Conservation (phyloP, 2,888 invertebrate genomes). For the Parochlus steinenii region DNA sequence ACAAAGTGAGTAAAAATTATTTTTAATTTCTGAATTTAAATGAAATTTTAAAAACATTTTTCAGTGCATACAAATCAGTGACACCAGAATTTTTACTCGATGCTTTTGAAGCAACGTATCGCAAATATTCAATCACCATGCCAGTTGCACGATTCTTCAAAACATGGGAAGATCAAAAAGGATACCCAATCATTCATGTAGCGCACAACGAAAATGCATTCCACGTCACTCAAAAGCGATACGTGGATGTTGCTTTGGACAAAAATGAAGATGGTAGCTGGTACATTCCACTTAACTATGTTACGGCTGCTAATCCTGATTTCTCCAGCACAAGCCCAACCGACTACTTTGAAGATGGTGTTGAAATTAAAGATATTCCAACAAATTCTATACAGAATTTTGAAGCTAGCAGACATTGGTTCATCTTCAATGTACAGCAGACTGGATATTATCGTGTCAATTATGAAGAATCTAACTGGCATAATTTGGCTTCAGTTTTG, state of each 20-base stretch:
- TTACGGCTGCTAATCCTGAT: neutral
- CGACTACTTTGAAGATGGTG: neutral
- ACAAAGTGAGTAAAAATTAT: constrained; percentile 6
- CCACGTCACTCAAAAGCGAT: constrained; percentile 2
- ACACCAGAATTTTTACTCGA: constrained; percentile 1
- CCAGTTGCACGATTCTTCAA: neutral
- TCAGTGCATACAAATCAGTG: constrained; percentile 6
- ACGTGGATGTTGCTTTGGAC: neutral
- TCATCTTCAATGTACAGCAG: constrained; percentile 12
- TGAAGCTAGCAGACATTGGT: constrained; percentile 7
- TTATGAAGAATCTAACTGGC: constrained; percentile 10
- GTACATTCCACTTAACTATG: constrained; percentile 9
- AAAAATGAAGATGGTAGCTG: neutral
- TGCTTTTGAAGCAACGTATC: constrained; percentile 4
- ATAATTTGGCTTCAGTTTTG: neutral
- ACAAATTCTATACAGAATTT: neutral
- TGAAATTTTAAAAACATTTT: neutral
- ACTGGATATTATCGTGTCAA: constrained; percentile 11
- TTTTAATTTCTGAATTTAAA: neutral
- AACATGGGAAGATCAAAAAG: constrained; percentile 52
- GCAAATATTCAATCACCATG: no score
- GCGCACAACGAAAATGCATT: constrained; percentile 28
- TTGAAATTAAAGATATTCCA: neutral
- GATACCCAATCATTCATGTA: constrained; percentile 53
- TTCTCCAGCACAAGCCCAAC: constrained; percentile 1